phyloP scores from a whole-genome alignment of 2,797 vertebrate genomes.

The Enoplosus armatus region DNA sequence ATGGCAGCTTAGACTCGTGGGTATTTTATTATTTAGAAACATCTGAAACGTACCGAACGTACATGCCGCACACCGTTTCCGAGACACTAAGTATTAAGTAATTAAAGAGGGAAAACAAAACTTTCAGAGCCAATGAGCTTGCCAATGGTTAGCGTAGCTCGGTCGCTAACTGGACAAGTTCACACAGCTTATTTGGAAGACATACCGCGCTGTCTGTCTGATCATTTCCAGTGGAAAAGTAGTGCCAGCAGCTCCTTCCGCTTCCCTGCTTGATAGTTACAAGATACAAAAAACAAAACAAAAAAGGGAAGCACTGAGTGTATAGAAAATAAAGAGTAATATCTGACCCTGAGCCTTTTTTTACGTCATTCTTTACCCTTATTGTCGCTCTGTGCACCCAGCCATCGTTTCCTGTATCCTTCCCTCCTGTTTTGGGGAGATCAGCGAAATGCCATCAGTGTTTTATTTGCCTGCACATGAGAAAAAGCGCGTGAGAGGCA shows the following conservation, averaged over 20 bases:
- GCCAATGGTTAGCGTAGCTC: too few species aligned
- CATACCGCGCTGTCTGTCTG: too few species aligned
- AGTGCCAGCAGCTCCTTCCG: not conserved
- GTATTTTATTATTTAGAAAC: not conserved
- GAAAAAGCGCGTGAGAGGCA: not conserved
- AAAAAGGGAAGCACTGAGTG: not conserved
- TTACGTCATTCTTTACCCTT: not conserved
- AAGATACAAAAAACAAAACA: not conserved
- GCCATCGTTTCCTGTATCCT: too few species aligned
- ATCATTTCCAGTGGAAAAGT: too few species aligned
- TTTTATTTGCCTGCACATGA: constrained; percentile 28
- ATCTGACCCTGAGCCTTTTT: not conserved
- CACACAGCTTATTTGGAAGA: too few species aligned
- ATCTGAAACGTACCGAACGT: too few species aligned
- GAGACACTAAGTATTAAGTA: too few species aligned
- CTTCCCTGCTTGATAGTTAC: not conserved
- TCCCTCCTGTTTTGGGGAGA: constrained; percentile 1
- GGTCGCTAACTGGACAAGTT: too few species aligned
- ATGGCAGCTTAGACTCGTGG: not conserved
- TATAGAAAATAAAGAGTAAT: not conserved
- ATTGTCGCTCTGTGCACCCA: constrained; percentile 2
- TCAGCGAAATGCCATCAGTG: constrained; percentile 1
- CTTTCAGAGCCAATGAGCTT: too few species aligned
- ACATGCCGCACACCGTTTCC: too few species aligned
- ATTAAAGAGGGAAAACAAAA: too few species aligned